A percentile compares a stretch with the other conserved stretches of the same genome.
These are phyloP conservation scores for Cairina moschata DNA, from an alignment of 2,113 vertebrate genomes.

Conservation along the genomic window DNA sequence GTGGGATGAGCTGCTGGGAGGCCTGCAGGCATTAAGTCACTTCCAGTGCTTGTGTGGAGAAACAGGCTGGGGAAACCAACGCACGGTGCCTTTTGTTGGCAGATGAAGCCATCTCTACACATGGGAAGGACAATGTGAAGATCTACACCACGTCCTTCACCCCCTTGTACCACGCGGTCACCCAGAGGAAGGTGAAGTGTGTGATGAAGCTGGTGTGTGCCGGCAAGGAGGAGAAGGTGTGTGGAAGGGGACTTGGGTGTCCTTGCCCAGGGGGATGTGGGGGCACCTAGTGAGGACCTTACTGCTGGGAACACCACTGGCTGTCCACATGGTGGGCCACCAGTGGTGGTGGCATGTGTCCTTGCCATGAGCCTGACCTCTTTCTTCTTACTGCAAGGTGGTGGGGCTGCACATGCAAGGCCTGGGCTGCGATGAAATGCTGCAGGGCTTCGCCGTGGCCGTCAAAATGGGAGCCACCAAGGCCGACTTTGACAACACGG, in stretches of 20 bases:
- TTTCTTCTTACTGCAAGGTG: neutral
- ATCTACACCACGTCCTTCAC: conserved; percentile 49
- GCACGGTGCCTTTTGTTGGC: neutral
- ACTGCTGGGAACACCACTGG: fast-evolving
- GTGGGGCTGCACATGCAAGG: conserved; percentile 69
- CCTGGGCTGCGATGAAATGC: conserved; percentile 33
- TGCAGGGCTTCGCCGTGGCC: conserved; percentile 65
- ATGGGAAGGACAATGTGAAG: conserved; percentile 22
- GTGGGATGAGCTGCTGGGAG: fast-evolving
- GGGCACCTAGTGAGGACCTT: neutral
- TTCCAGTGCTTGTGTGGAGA: neutral
- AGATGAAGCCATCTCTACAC: neutral
- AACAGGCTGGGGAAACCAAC: neutral
- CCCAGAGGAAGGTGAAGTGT: conserved; percentile 52
- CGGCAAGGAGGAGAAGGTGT: conserved; percentile 61
- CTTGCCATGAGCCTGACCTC: fast-evolving
- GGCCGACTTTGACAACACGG: conserved; percentile 46
- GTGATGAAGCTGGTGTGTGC: conserved; percentile 53
- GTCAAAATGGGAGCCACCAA: conserved; percentile 69
- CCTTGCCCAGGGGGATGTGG: too few species aligned
- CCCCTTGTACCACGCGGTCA: conserved; percentile 30
- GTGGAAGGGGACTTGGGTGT: fast-evolving
- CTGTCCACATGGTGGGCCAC: neutral
- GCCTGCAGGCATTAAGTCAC: neutral
- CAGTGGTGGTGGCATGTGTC: neutral